A percentile compares a stretch with the other conserved stretches of the same genome.
These are phyloP conservation scores for Limenitis camilla DNA, from an alignment of 2,888 invertebrate species.

Conservation along the genomic window DNA sequence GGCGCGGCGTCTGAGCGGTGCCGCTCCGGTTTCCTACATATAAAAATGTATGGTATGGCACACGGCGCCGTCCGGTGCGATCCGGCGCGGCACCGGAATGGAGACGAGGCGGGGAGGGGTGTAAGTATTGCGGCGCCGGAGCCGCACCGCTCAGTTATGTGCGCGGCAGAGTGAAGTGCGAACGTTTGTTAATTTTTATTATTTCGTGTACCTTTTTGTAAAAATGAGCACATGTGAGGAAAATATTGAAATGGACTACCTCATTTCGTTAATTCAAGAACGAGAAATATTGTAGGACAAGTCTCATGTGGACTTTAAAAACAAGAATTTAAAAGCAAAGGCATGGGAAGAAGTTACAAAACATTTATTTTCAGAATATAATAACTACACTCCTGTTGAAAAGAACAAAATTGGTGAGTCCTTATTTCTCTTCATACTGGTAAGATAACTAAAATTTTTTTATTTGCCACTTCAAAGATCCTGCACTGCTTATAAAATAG, in stretches of 20 bases:
- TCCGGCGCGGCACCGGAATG: slow-evolving; percentile 11
- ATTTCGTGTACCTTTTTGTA: slow-evolving; percentile 1
- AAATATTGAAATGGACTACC: slow-evolving; percentile 28
- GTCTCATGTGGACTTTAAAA: not conserved
- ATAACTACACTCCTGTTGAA: too few relatives aligned
- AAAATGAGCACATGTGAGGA: slow-evolving; percentile 27
- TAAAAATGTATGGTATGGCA: slow-evolving; percentile 11
- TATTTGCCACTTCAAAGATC: too few relatives aligned
- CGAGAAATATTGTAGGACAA: slow-evolving; percentile 17
- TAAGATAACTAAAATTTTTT: too few relatives aligned
- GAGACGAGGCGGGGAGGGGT: slow-evolving; percentile 14
- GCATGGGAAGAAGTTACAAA: too few relatives aligned
- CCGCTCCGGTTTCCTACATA: too few relatives aligned
- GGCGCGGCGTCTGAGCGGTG: too few relatives aligned
- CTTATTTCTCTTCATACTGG: too few relatives aligned
- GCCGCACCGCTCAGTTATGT: slow-evolving; percentile 13
- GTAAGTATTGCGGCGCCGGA: slow-evolving; percentile 16
- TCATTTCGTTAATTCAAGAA: slow-evolving; percentile 27
- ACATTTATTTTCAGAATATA: too few relatives aligned
- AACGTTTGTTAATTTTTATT: slow-evolving; percentile 12
- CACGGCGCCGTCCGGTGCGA: slow-evolving; percentile 13
- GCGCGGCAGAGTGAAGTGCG: too few relatives aligned
- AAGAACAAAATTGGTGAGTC: too few relatives aligned
- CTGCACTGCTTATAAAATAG: too few relatives aligned
- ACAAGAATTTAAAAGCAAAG: too few relatives aligned